These are phyloP conservation scores for Hanleya hanleyi DNA, from an alignment of 2,888 invertebrate species.

Conservation along the genomic window DNA sequence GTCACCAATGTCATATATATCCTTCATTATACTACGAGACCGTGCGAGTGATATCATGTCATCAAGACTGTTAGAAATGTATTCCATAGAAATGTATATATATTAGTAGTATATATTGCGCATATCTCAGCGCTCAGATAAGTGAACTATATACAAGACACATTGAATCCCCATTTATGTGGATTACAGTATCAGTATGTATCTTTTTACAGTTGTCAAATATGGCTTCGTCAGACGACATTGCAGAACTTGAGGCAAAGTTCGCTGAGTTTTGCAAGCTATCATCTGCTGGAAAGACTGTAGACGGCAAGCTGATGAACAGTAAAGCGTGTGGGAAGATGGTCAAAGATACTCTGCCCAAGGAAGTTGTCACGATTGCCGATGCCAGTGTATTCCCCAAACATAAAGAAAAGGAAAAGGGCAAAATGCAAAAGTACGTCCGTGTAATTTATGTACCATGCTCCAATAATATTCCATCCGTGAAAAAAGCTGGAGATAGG, in stretches of 20 bases:
- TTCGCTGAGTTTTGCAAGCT: background rate
- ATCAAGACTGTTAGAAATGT: no score
- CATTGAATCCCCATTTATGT: background rate
- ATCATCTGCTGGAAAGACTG: background rate
- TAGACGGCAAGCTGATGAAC: slow-evolving; percentile 32
- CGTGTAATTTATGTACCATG: no score
- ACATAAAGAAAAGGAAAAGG: slow-evolving; percentile 37
- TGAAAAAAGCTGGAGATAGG: no score
- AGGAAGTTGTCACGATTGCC: slow-evolving; percentile 27
- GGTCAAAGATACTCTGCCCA: slow-evolving; percentile 32
- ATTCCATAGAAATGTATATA: no score
- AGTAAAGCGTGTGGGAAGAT: slow-evolving; percentile 38
- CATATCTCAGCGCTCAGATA: no score
- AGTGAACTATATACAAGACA: background rate
- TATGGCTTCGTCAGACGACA: background rate
- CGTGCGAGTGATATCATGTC: no score
- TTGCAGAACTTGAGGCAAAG: background rate
- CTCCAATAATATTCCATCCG: no score
- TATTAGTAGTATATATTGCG: no score
- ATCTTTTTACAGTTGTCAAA: background rate
- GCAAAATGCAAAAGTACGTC: slow-evolving; percentile 36
- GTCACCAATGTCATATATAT: no score
- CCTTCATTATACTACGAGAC: no score
- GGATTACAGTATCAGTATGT: background rate
- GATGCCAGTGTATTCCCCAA: slow-evolving; percentile 48